These are phyloP conservation scores for Rhopalosiphum nymphaeae DNA, from an alignment of 2,888 invertebrate genomes.

Conservation along the genomic window DNA sequence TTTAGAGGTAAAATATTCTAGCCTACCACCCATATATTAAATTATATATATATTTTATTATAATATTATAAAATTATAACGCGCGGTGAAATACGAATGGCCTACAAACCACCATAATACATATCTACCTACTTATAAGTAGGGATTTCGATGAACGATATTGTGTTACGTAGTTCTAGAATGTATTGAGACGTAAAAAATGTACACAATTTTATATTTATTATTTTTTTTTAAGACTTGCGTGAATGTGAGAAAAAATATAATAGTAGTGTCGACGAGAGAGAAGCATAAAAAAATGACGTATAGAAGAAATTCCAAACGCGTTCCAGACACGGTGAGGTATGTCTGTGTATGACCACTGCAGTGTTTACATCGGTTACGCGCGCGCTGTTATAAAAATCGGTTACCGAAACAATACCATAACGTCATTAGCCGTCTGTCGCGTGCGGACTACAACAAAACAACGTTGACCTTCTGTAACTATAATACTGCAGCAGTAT, in stretches of 20 bases:
- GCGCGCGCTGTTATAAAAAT: constrained; percentile 36
- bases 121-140: neutral
- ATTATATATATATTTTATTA: neutral
- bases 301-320: constrained; percentile 44
- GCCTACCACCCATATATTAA: neutral
- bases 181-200: neutral
- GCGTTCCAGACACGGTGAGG: constrained; percentile 56
- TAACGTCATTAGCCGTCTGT: constrained; percentile 44
- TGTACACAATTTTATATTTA: neutral
- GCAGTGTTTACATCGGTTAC: constrained; percentile 35
- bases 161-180: constrained; percentile 3
- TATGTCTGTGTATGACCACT: neutral
- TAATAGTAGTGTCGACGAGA: neutral
- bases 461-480: constrained; percentile 43
- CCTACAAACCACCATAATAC: neutral
- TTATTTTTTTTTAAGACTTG: neutral
- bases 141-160: constrained; percentile 34
- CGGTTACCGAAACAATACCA: constrained; percentile 53
- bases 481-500: neutral
- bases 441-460: constrained; percentile 15
- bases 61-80: neutral
- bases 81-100: constrained; percentile 1
- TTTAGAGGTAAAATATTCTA: neutral
- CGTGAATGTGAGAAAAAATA: neutral
- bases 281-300: neutral